Percentiles rank a stretch among this genome's conserved stretches.
These are phyloP conservation scores for Agrochola litura DNA, from an alignment of 2,888 invertebrate species.

Conservation along the genomic window DNA sequence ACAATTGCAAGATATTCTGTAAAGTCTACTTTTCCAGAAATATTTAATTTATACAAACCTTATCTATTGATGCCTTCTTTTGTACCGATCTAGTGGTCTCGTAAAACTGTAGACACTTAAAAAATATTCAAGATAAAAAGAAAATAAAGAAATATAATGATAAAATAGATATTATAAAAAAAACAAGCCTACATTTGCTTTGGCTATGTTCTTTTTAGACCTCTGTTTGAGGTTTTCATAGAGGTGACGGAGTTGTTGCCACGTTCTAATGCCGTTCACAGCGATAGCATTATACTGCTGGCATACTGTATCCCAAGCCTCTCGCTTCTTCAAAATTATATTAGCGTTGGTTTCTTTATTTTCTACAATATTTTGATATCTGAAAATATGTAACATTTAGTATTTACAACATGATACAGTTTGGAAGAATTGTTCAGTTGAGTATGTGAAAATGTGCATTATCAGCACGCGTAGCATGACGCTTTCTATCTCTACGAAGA, in stretches of 20 bases:
- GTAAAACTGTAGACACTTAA: not conserved
- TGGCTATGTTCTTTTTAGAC: conserved; percentile 5
- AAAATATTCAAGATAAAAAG: not conserved
- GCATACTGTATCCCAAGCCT: not conserved
- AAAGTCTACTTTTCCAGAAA: not conserved
- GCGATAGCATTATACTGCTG: conserved; percentile 5
- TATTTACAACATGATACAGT: not conserved
- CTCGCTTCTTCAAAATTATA: conserved; percentile 1
- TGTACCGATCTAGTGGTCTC: not conserved
- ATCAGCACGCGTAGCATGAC: too few species aligned
- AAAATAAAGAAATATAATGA: not conserved
- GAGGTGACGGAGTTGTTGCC: conserved; percentile 5
- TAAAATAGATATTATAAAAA: conserved; percentile 1
- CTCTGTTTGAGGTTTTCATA: conserved; percentile 12
- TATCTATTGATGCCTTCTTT: conserved; percentile 12
- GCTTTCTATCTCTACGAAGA: too few species aligned
- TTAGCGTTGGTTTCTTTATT: not conserved
- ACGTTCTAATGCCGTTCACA: not conserved
- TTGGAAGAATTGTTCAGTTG: too few species aligned
- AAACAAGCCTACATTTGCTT: conserved; percentile 1
- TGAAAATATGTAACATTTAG: not conserved
- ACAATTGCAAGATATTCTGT: not conserved
- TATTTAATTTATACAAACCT: conserved; percentile 8
- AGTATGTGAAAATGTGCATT: too few species aligned
- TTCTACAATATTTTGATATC: conserved; percentile 7